Percentiles rank a stretch among this genome's conserved stretches.
Conservation (phyloP, 1,140 invertebrate genomes). For the Saxidomus purpurata region DNA sequence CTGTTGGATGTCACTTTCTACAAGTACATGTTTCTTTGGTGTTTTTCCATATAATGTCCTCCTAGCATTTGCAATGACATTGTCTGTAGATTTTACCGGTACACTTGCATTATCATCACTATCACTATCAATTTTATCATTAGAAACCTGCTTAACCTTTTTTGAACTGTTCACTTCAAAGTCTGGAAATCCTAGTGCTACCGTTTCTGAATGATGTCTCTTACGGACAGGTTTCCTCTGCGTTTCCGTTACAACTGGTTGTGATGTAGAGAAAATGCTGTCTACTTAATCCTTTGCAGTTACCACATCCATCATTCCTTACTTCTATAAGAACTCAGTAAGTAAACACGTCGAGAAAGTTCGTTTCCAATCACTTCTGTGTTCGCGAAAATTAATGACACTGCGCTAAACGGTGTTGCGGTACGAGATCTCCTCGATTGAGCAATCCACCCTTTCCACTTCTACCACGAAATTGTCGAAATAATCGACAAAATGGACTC, state of each 20-base stretch:
- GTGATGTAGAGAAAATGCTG: background rate
- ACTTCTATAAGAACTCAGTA: too few relatives aligned
- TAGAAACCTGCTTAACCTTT: too few relatives aligned
- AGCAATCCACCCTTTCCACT: too few relatives aligned
- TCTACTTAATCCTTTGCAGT: background rate
- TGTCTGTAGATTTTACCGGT: background rate
- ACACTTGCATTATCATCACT: background rate
- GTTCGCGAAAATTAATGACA: too few relatives aligned
- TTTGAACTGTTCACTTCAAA: too few relatives aligned
- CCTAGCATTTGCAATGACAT: background rate
- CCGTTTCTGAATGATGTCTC: background rate
- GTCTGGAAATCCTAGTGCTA: background rate
- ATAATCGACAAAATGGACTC: too few relatives aligned
- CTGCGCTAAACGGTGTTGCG: too few relatives aligned
- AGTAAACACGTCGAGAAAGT: too few relatives aligned
- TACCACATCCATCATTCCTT: background rate
- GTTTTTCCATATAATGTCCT: background rate
- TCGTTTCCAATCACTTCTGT: too few relatives aligned
- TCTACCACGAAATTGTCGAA: too few relatives aligned
- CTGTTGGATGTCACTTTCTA: background rate
- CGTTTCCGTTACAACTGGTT: background rate
- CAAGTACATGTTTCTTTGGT: background rate
- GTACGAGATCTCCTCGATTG: too few relatives aligned
- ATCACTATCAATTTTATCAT: background rate
- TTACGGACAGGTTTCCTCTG: background rate